phyloP scores from a whole-genome alignment of 2,797 vertebrate genomes.

The Carduelis carduelis region DNA sequence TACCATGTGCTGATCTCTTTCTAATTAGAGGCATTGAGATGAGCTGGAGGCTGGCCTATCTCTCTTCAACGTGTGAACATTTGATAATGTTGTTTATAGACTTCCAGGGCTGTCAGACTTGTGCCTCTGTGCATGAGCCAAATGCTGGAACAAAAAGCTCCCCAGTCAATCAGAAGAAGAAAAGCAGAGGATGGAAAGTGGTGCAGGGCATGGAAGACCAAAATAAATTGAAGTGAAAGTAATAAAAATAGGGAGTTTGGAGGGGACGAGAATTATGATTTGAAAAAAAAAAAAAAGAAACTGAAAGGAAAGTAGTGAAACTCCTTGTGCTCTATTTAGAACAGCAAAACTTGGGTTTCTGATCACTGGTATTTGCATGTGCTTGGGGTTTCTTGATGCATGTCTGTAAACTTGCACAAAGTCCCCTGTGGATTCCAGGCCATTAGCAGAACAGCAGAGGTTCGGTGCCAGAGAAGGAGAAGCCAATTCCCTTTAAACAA shows the following conservation, averaged over 20 bases:
- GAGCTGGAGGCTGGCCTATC: constrained; percentile 16
- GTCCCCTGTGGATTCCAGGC: not conserved
- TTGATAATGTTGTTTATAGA: constrained; percentile 32
- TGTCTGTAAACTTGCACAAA: not conserved
- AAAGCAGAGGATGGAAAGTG: not conserved
- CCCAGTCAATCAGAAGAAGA: not conserved
- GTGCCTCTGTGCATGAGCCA: not conserved
- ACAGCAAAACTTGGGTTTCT: not conserved
- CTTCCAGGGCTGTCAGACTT: not conserved
- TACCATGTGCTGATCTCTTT: not conserved
- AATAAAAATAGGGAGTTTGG: not conserved
- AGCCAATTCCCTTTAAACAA: not conserved
- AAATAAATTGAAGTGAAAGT: not conserved
- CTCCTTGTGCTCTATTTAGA: not conserved
- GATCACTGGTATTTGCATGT: not conserved
- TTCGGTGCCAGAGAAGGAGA: not conserved
- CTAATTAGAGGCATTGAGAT: not conserved
- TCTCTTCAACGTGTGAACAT: not conserved
- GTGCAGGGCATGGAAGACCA: not conserved
- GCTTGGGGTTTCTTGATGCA: not conserved
- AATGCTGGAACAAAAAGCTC: not conserved
- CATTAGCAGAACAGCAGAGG: not conserved
- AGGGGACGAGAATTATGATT: not conserved
- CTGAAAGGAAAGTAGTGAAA: not conserved
- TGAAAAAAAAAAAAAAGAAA: not conserved